phyloP scores from a whole-genome alignment of 92 coral and sea anemone species.

The Actinostola sp. region DNA sequence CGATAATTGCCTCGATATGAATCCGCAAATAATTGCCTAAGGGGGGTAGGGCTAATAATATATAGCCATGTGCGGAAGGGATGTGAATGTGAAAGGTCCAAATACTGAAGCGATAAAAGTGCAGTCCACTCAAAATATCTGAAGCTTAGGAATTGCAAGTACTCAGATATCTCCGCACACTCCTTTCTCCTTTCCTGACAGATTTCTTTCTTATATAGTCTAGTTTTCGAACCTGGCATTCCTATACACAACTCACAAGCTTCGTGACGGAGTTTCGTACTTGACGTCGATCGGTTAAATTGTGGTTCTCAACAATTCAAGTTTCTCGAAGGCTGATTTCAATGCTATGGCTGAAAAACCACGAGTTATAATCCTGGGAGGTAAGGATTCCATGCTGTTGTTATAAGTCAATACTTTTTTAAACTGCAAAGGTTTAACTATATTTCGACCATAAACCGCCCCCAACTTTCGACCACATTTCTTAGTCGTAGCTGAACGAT shows the following conservation, averaged over 20 bases:
- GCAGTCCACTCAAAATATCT: conserved; percentile 14
- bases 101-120: conserved; percentile 7
- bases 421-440: not conserved
- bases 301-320: too few relatives aligned
- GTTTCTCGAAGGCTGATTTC: not conserved
- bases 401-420: not conserved
- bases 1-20: conserved; percentile 15
- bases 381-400: conserved; percentile 29
- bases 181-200: not conserved
- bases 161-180: not conserved
- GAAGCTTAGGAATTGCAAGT: not conserved
- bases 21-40: not conserved
- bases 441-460: not conserved
- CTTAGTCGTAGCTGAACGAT: too few relatives aligned
- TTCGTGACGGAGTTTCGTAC: not conserved
- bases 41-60: not conserved
- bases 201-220: not conserved
- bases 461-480: not conserved
- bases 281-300: too few relatives aligned
- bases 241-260: not conserved
- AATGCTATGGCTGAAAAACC: conserved; percentile 54
- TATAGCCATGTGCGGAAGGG: conserved; percentile 8
- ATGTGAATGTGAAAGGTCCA: conserved; percentile 14
- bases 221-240: conserved; percentile 4
- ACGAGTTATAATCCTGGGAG: conserved; percentile 62